Evolutionary conservation across 2,888 invertebrate species (phyloP), one percentile per base, ranked within the genome.

Genomic region (Chydorus sphaericus): DNA sequence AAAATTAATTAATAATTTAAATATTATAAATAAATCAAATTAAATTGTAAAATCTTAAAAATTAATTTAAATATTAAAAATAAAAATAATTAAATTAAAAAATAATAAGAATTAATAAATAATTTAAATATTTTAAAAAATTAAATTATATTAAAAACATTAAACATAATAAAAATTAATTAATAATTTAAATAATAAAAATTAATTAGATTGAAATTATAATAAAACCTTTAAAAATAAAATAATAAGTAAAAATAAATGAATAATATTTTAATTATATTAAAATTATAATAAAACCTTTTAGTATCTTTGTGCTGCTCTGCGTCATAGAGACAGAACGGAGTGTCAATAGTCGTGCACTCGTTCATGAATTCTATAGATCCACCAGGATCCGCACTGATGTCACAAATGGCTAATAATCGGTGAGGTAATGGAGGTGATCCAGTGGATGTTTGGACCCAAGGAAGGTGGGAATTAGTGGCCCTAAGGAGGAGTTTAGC

Each of bases 351-450:
- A 1, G 97, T 98, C 0, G 98, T 99, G 68, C 97, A 98, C 68
- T 97, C 97, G 65, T 93, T 92, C 97, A 98, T 97, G 68, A 99
- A 98, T 70, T 98, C 97, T 57, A 97, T 94, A 37, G 92, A 92
- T 56, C 94, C 93, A 1, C 97, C 96, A 0, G 98, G 98, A 72
- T 99, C 98, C 0, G 98, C 98, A 0, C 93, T 94, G 65, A 99
- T 97, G 69, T 99, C 98, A 69, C 97, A 97, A 65, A 99, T 92
- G 4, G 77, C 76, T 4, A 58, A 38, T 80, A 97, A 86, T 60
- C 93, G 76, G 67, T 91, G 90, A 0, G 92, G 91, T 49, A 92
- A 69, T 0, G 86, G 81, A 0, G 92, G 92, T 0, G 89, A 85
- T 0, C 92, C 91, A 55, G 85, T 78, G 61, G 88, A 87, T 30